Conservation (phyloP, 2,888 invertebrate species). For the Diarsia mendica region DNA sequence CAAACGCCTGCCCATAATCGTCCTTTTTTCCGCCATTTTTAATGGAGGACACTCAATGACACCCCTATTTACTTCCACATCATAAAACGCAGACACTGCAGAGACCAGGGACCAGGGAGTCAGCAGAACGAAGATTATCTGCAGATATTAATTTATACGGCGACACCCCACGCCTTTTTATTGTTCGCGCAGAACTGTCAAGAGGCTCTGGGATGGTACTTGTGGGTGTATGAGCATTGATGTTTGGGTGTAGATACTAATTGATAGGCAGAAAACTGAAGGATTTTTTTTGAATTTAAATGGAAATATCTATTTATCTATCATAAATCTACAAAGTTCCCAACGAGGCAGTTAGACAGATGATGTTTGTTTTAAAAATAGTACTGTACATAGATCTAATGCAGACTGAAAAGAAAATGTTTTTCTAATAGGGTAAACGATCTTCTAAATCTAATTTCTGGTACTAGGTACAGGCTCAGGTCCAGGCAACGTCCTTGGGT, state of each 20-base stretch:
- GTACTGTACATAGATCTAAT: no score
- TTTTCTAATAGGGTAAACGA: no score
- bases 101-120: conserved; percentile 37
- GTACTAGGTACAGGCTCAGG: no score
- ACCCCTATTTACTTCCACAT: conserved; percentile 24
- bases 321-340: no score
- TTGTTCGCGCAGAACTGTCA: conserved; percentile 7
- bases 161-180: conserved; percentile 40
- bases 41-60: neutral
- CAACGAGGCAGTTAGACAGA: no score
- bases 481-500: no score
- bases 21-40: neutral
- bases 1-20: neutral
- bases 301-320: no score
- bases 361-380: no score
- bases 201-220: conserved; percentile 24
- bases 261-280: no score
- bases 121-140: conserved; percentile 48
- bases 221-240: neutral
- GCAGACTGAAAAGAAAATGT: no score
- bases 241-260: neutral
- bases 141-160: conserved; percentile 61
- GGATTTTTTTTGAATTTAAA: no score
- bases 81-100: conserved; percentile 60
- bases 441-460: no score